Evolutionary conservation across 2,797 vertebrate genomes (phyloP), one percentile per base, ranked within the genome.

Genomic region (Gouania willdenowi): DNA sequence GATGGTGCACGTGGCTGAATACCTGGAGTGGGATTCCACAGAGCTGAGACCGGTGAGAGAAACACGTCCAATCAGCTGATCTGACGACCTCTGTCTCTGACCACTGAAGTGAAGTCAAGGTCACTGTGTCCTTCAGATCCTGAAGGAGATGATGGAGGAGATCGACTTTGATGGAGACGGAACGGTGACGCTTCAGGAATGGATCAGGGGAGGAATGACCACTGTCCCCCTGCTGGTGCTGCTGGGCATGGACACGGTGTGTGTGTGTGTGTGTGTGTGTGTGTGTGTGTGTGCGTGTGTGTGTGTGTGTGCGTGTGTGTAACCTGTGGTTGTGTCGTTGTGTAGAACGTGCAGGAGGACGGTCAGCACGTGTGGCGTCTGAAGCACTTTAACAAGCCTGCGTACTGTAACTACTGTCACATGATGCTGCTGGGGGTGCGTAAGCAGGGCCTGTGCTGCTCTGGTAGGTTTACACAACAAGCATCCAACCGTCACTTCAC

Each of bases 371-470:
- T 91, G 17, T 98, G 95, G 94, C 92, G 87, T 71, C 77, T 98
- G 83, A 98, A 97, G 83, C 93, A 97, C 75, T 98, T 98, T 89
- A 97, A 94, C 87, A 96, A 94, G 41, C 94, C 94, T 0, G 92
- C 94, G 26, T 98, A 94, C 85, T 98, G 95, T 83, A 97, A 97
- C 83, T 93, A 89, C 85, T 98, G 95, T 84, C 92, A 90, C 26
- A 81, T 90, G 50, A 94, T 97, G 90, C 83, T 98, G 71, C 86
- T 96, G 43, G 94, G 95, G 0, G 92, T 97, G 0, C 87, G 95
- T 57, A 98, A 97, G 74, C 95, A 98, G 84, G 94, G 94, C 71
- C 91, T 98, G 59, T 91, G 93, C 84, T 98, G 95, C 81, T 85
- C 89, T 61, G 84, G 95, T 97, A 79, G 94, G 94, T 87, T 8